Percentiles rank a stretch among this genome's conserved stretches.
These are phyloP conservation scores for Drosophila sturtevanti DNA, from an alignment of 1,140 invertebrate genomes.

Conservation along the genomic window DNA sequence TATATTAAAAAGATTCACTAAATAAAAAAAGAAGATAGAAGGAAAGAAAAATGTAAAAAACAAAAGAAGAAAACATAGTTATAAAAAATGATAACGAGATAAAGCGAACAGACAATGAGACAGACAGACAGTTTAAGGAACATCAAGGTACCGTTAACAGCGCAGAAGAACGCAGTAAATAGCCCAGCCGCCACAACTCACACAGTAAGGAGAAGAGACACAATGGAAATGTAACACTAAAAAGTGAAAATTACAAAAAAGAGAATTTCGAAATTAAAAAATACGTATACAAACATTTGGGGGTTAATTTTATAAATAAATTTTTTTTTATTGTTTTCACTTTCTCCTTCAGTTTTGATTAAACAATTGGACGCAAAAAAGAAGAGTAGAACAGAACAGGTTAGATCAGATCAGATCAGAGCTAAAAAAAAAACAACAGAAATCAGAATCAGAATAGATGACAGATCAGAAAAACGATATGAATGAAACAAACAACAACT, in stretches of 20 bases:
- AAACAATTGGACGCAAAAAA: conserved; percentile 70
- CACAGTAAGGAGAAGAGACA: conserved; percentile 40
- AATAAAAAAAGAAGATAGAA: conserved; percentile 30
- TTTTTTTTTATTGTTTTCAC: background rate
- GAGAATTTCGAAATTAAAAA: conserved; percentile 23
- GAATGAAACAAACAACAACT: background rate
- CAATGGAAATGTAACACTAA: conserved; percentile 26
- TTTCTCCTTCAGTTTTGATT: conserved; percentile 38
- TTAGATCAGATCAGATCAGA: conserved; percentile 12
- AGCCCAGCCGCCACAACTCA: conserved; percentile 54
- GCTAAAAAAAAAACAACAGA: conserved; percentile 18
- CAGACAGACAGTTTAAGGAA: conserved; percentile 25
- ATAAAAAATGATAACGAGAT: conserved; percentile 60
- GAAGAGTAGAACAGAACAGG: conserved; percentile 35
- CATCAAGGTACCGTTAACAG: conserved; percentile 39
- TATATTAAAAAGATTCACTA: conserved; percentile 43
- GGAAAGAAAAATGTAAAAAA: conserved; percentile 17
- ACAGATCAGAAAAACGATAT: conserved; percentile 14
- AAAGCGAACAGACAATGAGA: conserved; percentile 55
- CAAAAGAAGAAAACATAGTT: conserved; percentile 30
- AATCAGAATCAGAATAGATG: conserved; percentile 29
- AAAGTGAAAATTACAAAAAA: conserved; percentile 1
- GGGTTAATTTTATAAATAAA: conserved; percentile 50
- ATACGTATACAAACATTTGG: conserved; percentile 35
- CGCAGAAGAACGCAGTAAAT: conserved; percentile 55